Evolutionary conservation across 2,888 invertebrate genomes (phyloP), one percentile per base, ranked within the genome.

Genomic region (Ichneumoninae sp.): DNA sequence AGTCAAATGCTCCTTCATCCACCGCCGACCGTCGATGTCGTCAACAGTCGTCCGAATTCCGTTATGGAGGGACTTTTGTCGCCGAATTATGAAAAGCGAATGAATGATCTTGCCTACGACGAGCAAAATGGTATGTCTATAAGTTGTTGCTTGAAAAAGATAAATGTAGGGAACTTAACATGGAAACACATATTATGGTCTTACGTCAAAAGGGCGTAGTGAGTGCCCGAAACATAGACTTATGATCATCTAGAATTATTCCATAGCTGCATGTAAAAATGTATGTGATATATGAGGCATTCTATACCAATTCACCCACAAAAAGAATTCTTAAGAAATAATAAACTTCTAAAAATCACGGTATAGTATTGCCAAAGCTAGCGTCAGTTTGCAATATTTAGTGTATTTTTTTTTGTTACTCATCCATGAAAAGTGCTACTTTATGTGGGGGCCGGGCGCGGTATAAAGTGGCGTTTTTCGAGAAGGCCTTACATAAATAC

Each of bases 11-110:
- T 84, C 0, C 66, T 88, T 3, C 86, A 47, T 66, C 85, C 65
- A 13, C 85, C 87, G 1, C 87, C 88, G 1, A 76, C 90, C 80
- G n/a, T 88, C 22, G 91, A 90, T n/a, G 83, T 83, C 0, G 65
- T 54, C 10, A 78, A 80, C 33, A 94, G 95, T 90, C 93, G 95
- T 85, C 95, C 96, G 60, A 94, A 94, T 90, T 95, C 96, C 75
- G 95, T 95, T 75, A 92, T 96, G 87, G 95, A 96, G 86, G 89
- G 95, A 83, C 93, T 95, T 68, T 83, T 93, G 13, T 94, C 94
- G 0, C 94, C 94, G 19, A 91, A 84, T 83, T 85, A 87, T 19
- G 91, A 92, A 10, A 91, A 89, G 75, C 74, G 78, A 4, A n/a
- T n/a, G 80, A 71, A 19, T 75, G 91, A 91, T 19, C 81, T 78